Base-by-base conservation (phyloP, 2,888 invertebrate genomes). In the Spodoptera exigua region DNA sequence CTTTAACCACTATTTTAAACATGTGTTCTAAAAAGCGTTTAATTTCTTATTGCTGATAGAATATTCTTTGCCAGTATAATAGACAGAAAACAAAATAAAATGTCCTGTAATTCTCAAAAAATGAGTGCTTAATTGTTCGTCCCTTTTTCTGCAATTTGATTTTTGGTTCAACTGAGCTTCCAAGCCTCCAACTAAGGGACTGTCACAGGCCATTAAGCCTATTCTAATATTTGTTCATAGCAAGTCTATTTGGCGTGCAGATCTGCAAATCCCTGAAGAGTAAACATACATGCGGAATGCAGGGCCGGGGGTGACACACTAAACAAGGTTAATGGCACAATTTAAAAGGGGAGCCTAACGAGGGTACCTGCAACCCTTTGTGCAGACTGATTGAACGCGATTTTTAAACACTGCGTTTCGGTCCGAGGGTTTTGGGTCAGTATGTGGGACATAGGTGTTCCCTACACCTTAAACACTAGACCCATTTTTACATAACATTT, bases 281-380 rank as follows among this genome's bases (percentile, higher is more conserved):
- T 71, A 74, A 70, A 76, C 73, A 78, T 58, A 66, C 61, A 69
- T 62, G 35, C 46, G 57, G 65, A 65, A 71, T 75, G 70, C 76
- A 75, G 43, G 52, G 61, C 61, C 58, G 63, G 62, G 81, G 82
- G 83, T 75, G 79, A 80, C 78, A 80, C 72, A 27, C 75, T 71
- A 81, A 87, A 85, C 71, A 86, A 81, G 86, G 87, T 87, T 88
- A 88, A 87, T 86, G 81, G 86, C 85, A 78, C 85, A 81, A 76
- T 75, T 78, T 76, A 75, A 68, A 57, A 72, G 65, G 76, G 78
- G 71, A 49, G 46, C 39, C n/a, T 73, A 73, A 73, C 67, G 55
- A 70, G 68, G 54, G 68, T 71, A 72, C 54, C 72, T 54, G 46
- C 58, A 58, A 53, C 78, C 84, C 81, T 81, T 80, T 82, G 81